Base-by-base conservation (phyloP, 2,113 vertebrate species). In the Alligator mississippiensis region DNA sequence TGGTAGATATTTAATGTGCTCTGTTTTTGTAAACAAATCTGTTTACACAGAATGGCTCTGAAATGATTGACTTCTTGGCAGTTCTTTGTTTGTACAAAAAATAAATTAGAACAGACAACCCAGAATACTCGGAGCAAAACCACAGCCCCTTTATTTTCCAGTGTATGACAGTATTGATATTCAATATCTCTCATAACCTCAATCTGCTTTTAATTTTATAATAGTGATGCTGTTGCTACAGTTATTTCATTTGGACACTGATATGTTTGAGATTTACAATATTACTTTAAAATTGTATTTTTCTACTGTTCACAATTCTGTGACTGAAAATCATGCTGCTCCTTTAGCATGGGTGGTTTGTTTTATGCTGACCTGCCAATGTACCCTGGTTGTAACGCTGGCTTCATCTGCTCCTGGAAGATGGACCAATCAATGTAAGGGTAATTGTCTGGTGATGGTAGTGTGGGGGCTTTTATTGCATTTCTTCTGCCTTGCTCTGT, bases 171-270 rank as follows among this genome's bases (percentile, higher is more conserved):
- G 80, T 95, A 96, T 89, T 97, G 96, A 93, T 97, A 96, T 96
- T 95, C 84, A 93, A 85, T 97, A 89, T 95, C 93, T 72, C 96
- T 97, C 95, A 94, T 94, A 96, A 95, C 90, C 80, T 95, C 97
- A 96, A 95, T 91, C 96, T 98, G 97, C 92, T 98, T 98, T 97
- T 95, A 94, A 97, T 97, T 97, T 97, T 90, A 77, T 92, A 93
- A 34, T 84, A 93, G 85, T 91, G 94, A 93, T 28, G 14, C 90
- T 96, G 85, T 95, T 96, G 93, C 92, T 95, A 87, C 0, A 2
- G 92, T 90, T 95, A 78, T 88, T 94, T 95, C 64, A 89, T 94
- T 96, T 93, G 93, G 93, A 80, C 28, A 64, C 93, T 97, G 97
- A 94, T 94, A 84, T 89, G 93, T 91, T 97, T 96, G 89, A 81